A percentile compares a stretch with the other conserved stretches of the same genome.
Evolutionary conservation across 2,888 invertebrate species (phyloP).

Genomic region (Hypercompe scribonia): DNA sequence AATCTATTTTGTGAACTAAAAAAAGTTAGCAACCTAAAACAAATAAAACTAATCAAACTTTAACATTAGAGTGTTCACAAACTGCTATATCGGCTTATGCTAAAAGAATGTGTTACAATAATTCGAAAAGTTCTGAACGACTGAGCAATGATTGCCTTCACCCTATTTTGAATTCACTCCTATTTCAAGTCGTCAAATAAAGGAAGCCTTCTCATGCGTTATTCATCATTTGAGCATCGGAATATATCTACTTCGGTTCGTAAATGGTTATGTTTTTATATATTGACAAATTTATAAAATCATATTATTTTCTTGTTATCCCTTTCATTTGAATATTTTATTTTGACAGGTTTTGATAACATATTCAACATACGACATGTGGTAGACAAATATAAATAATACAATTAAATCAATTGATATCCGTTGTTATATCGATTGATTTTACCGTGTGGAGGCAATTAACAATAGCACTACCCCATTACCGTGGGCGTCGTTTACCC

Average conservation of each 20-base stretch:
- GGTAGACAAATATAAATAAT: not conserved
- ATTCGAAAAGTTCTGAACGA: constrained; percentile 44
- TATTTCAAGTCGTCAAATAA: constrained; percentile 65
- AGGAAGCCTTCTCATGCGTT: constrained; percentile 66
- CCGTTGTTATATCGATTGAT: too few species aligned
- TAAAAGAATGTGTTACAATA: constrained; percentile 40
- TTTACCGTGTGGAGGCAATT: too few species aligned
- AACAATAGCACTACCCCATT: too few species aligned
- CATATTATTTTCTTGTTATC: constrained; percentile 1
- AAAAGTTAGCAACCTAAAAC: not conserved
- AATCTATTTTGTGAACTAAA: not conserved
- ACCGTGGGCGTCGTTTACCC: too few species aligned
- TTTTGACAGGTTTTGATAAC: not conserved
- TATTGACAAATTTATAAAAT: constrained; percentile 26
- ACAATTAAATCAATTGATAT: too few species aligned
- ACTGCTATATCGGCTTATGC: constrained; percentile 44
- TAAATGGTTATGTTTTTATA: constrained; percentile 31
- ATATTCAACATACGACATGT: not conserved
- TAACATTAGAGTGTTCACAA: constrained; percentile 12
- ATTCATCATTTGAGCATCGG: constrained; percentile 62
- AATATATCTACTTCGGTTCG: constrained; percentile 41
- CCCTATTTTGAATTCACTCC: constrained; percentile 60
- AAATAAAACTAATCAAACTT: constrained; percentile 29
- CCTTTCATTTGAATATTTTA: not conserved
- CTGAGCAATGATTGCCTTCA: constrained; percentile 45